phyloP scores from a whole-genome alignment of 2,113 vertebrate species.

The Rhegmatorhina hoffmannsi region DNA sequence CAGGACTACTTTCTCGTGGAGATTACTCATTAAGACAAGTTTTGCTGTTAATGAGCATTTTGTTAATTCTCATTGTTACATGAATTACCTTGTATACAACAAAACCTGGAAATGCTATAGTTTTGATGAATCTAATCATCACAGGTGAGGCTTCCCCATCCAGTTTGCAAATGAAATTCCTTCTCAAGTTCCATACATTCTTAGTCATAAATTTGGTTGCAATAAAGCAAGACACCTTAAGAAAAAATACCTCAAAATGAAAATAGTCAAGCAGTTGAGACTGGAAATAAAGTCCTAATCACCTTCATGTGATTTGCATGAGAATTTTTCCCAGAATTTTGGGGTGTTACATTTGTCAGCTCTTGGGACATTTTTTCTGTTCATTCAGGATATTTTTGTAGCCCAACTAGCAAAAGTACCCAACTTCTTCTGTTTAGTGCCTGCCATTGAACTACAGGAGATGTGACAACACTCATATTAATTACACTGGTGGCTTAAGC shows the following conservation, averaged over 20 bases:
- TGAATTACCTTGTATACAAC: background rate
- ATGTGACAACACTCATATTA: background rate
- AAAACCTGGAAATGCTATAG: background rate
- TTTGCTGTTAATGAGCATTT: background rate
- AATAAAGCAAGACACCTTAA: background rate
- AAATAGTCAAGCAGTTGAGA: background rate
- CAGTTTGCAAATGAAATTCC: background rate
- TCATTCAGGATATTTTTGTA: background rate
- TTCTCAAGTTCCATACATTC: background rate
- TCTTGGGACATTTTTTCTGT: background rate
- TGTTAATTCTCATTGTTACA: background rate
- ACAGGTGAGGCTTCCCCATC: background rate
- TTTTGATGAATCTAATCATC: background rate
- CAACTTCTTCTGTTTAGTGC: background rate
- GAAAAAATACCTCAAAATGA: background rate
- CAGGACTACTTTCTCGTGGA: background rate
- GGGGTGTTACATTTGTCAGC: background rate
- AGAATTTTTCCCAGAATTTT: background rate
- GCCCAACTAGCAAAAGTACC: background rate
- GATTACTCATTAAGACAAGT: background rate
- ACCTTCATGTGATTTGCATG: fast-evolving
- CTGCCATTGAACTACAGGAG: background rate
- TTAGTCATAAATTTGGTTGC: background rate
- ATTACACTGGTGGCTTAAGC: background rate
- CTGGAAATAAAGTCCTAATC: background rate